These are phyloP conservation scores for Lamellibrachia satsuma DNA, from an alignment of 2,888 invertebrate genomes.

Conservation along the genomic window DNA sequence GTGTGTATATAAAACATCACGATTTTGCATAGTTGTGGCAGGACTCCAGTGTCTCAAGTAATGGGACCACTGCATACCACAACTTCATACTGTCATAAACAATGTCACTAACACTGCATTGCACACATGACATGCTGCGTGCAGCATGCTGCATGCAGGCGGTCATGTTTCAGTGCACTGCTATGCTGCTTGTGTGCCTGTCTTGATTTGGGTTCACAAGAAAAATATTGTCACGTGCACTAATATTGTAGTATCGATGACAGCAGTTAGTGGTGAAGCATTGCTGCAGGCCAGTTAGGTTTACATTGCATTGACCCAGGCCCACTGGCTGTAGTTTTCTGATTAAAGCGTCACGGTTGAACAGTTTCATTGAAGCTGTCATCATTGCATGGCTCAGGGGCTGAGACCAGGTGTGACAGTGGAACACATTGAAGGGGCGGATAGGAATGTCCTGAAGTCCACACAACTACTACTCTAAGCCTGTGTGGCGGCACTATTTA, in stretches of 20 bases:
- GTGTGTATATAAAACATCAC: background rate
- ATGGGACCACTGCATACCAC: background rate
- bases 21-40: background rate
- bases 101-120: background rate
- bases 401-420: background rate
- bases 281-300: background rate
- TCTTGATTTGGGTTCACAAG: background rate
- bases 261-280: background rate
- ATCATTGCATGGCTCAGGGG: background rate
- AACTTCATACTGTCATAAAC: background rate
- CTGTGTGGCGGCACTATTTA: background rate
- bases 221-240: background rate
- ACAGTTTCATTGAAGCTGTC: slow-evolving; percentile 9
- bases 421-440: background rate
- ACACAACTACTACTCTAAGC: background rate
- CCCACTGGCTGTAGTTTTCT: background rate
- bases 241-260: slow-evolving; percentile 2
- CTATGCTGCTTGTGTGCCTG: background rate
- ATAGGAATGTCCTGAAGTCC: background rate
- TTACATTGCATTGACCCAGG: background rate
- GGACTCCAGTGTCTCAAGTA: background rate
- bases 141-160: background rate
- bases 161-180: background rate
- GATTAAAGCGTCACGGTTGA: slow-evolving; percentile 7
- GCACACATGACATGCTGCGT: too few species aligned